phyloP scores from a whole-genome alignment of 2,888 invertebrate genomes.

The Labia minor region DNA sequence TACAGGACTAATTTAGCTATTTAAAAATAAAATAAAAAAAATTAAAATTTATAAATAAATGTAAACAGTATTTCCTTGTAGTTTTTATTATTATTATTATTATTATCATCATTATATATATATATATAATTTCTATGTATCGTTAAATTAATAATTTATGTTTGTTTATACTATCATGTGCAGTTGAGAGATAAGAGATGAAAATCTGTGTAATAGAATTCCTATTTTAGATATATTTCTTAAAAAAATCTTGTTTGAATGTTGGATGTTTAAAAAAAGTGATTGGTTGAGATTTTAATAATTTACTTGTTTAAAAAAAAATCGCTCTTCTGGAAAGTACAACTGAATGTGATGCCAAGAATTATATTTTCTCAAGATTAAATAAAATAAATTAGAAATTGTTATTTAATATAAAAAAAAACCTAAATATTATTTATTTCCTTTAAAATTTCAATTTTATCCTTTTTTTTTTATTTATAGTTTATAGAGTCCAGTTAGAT shows the following conservation, averaged over 20 bases:
- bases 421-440: neutral
- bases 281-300: neutral
- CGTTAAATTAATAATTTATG: neutral
- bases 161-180: neutral
- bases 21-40: no score
- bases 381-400: slow-evolving; percentile 4
- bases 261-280: neutral
- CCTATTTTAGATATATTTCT: neutral
- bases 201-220: neutral
- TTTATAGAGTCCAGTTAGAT: no score
- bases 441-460: no score
- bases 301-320: neutral
- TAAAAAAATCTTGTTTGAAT: neutral
- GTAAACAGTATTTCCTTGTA: neutral
- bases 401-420: neutral
- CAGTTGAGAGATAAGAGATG: neutral
- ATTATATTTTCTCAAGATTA: slow-evolving; percentile 3
- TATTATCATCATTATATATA: no score
- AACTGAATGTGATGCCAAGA: slow-evolving; percentile 1
- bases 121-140: slow-evolving; percentile 1
- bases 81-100: neutral
- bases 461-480: no score
- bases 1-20: neutral
- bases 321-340: neutral
- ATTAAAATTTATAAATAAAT: neutral